Base-by-base conservation (phyloP, 2,888 invertebrate genomes). In the Ligdia adustata region DNA sequence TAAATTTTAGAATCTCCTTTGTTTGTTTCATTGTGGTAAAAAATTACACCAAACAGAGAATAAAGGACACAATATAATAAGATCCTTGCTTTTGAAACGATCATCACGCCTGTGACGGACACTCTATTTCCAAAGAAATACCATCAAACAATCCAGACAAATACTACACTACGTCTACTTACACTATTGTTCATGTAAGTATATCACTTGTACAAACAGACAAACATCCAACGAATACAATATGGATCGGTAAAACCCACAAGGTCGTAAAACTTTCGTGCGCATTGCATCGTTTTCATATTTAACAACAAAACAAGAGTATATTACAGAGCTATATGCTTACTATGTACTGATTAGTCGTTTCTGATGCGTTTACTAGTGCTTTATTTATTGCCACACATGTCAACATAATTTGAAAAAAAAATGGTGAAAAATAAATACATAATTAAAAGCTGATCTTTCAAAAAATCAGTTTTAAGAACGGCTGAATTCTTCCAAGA, bases 191-290 rank as follows among this genome's bases (percentile, higher is more conserved):
- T 16, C n/a, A n/a, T n/a, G n/a, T n/a, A 15, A 9, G n/a, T 4
- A n/a, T 27, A 27, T 37, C 37, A 55, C 55, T 20, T 62, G 58
- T 55, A 5, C 35, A 32, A 26, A 42, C 9, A 42, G 5, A 39
- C 14, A 34, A 20, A 42, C 9, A 42, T 5, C 28, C 14, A 28
- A 20, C 13, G 4, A 33, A 38, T 2, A 32, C 38, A 46, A 39
- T 37, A 37, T 16, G 15, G 40, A 31, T 39, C 28, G 66, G 67
- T 54, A 69, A 66, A 71, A 69, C 60, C 66, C 58, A 60, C 75
- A 73, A 79, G 78, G 77, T 48, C 66, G 66, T 52, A 58, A 57
- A 9, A 55, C 46, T 57, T 61, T 57, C 58, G 38, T 65, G 64
- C 64, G 60, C 57, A 31, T 45, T 67, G 45, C 52, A 39, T 26